Conservation (phyloP, 2,888 invertebrate species). For the Cheilosia vulpina region DNA sequence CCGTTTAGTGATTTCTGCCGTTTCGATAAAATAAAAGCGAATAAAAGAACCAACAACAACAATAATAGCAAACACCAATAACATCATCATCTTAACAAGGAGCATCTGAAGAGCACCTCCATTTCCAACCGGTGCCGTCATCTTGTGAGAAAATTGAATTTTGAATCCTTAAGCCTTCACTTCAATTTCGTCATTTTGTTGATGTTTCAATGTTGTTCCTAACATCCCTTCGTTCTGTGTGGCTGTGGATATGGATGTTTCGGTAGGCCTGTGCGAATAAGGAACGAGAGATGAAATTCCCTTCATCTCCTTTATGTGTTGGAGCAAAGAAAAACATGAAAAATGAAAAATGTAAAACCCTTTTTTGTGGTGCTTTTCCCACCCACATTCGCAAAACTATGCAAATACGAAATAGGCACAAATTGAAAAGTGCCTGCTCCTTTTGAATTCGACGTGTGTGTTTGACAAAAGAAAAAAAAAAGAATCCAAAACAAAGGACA, state of each 20-base stretch:
- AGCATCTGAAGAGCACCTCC: neutral
- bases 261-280: constrained; percentile 30
- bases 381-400: constrained; percentile 46
- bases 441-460: constrained; percentile 28
- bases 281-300: constrained; percentile 48
- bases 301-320: constrained; percentile 11
- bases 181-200: constrained; percentile 74
- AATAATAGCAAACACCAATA: constrained; percentile 55
- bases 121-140: constrained; percentile 7
- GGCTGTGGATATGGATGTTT: constrained; percentile 8
- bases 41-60: constrained; percentile 47
- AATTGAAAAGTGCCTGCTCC: constrained; percentile 62
- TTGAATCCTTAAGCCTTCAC: constrained; percentile 74
- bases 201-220: constrained; percentile 62
- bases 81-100: constrained; percentile 47
- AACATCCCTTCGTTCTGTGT: neutral
- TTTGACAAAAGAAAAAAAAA: neutral
- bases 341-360: constrained; percentile 43
- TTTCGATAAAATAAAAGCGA: constrained; percentile 33
- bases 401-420: constrained; percentile 68
- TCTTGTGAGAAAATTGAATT: constrained; percentile 72
- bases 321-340: constrained; percentile 13
- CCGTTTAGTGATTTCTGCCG: constrained; percentile 34
- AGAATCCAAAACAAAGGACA: neutral
- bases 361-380: neutral